Evolutionary conservation across 2,888 invertebrate species (phyloP).

Genomic region (Ypsolopha sequella): DNA sequence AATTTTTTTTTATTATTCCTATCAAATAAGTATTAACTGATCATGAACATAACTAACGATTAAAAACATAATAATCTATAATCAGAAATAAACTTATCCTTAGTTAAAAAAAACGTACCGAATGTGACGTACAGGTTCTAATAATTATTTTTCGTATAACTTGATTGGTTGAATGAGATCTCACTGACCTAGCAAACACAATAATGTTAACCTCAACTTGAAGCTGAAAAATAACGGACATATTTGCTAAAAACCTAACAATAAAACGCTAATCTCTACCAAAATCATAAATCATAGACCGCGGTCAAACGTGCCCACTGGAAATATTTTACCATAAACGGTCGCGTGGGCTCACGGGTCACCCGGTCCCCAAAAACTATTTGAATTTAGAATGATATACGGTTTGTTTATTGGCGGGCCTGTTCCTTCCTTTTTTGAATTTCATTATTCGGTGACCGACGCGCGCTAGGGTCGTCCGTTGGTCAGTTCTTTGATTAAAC

Average conservation of each 20-base stretch:
- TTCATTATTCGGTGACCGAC: slow-evolving; percentile 58
- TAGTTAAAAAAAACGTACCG: no score
- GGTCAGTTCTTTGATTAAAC: slow-evolving; percentile 30
- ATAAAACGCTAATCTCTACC: slow-evolving; percentile 24
- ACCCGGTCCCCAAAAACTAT: slow-evolving; percentile 61
- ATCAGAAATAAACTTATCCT: no score
- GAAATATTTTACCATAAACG: slow-evolving; percentile 66
- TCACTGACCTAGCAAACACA: no score
- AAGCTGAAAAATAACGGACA: background rate
- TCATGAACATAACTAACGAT: no score
- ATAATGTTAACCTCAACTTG: no score
- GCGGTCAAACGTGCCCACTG: slow-evolving; percentile 53
- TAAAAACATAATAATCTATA: no score
- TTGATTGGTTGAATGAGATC: no score
- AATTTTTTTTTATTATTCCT: no score
- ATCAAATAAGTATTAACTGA: no score
- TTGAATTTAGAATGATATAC: slow-evolving; percentile 69
- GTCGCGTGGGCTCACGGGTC: slow-evolving; percentile 66
- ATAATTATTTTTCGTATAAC: no score
- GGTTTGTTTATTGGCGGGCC: slow-evolving; percentile 70
- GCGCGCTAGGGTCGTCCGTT: slow-evolving; percentile 51
- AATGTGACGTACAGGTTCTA: no score
- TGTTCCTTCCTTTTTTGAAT: slow-evolving; percentile 59
- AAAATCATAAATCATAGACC: slow-evolving; percentile 54
- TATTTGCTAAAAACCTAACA: background rate